Base-by-base conservation (phyloP, 2,113 vertebrate species). In the Amia ocellicauda region DNA sequence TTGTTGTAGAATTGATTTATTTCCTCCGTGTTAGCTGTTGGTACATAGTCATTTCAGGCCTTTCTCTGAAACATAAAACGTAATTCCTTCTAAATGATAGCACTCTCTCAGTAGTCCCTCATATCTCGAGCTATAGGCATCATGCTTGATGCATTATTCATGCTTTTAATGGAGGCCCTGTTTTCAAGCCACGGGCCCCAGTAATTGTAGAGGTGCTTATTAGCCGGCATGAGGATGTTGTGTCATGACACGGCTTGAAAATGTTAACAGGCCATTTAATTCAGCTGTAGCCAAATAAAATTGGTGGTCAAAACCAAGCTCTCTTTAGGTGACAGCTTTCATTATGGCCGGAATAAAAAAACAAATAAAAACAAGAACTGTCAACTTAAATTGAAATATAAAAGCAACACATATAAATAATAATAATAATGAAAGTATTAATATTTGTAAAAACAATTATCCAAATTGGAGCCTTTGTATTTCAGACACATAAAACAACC, bases 81-180 rank as follows among this genome's bases (percentile, higher is more conserved):
- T 23, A 13, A 53, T 53, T 23, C 51, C 23, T 53, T 22, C 20
- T 20, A 53, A 53, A 53, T 53, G 1, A 53, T 26, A 14, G 17
- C 16, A 19, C 23, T n/a, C n/a, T n/a, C n/a, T n/a, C 41, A 11
- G 31, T 20, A 58, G 31, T 7, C 42, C 42, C 13, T 60, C 41
- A 28, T 17, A 60, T 20, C 23, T 11, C 28, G 14, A 47, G 22
- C 42, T 11, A 26, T 42, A 29, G 23, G 24, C 8, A 14, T 43
- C 57, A 59, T 59, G 10, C 36, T 26, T 3, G 20, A 43, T 59
- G 57, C 57, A 59, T 60, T 60, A 47, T 60, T 60, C 24, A 60
- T 28, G 26, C 2, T 2, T 22, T 42, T 11, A 41, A 19, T 40
- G 23, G 31, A 23, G 57, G 43, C 28, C 41, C 45, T 49, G 23